Evolutionary conservation across 2,113 vertebrate genomes (phyloP).

Genomic region (Callospermophilus lateralis): DNA sequence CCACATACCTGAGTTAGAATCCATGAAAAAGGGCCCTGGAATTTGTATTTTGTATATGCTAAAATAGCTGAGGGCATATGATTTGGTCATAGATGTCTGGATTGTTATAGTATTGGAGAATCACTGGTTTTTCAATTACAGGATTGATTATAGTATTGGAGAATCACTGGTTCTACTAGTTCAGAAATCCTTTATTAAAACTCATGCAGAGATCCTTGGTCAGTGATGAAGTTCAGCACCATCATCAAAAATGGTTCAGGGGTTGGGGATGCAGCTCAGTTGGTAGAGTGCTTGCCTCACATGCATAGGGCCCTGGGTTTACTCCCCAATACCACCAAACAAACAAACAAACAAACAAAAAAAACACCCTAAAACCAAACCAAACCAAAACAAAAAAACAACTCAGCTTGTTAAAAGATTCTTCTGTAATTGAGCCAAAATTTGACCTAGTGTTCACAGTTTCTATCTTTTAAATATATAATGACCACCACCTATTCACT

Average conservation of each 20-base stretch:
- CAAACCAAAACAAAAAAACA: neutral
- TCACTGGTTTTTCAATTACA: neutral
- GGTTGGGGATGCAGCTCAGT: too few relatives aligned
- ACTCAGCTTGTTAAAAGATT: neutral
- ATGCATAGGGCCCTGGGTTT: too few relatives aligned
- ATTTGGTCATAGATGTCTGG: neutral
- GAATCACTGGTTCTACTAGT: neutral
- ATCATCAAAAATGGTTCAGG: neutral
- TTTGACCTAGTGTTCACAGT: neutral
- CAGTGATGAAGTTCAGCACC: neutral
- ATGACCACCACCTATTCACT: neutral
- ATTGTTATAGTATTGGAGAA: neutral
- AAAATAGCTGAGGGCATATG: neutral
- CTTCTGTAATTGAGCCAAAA: slow-evolving; percentile 1
- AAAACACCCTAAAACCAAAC: too few relatives aligned
- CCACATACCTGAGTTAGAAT: neutral
- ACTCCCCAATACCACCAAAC: too few relatives aligned
- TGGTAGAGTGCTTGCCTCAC: too few relatives aligned
- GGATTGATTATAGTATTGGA: neutral
- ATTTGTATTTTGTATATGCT: neutral
- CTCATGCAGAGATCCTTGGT: neutral
- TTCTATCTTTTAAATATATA: neutral
- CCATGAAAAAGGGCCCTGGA: neutral
- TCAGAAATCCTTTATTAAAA: neutral
- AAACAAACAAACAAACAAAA: too few relatives aligned